A percentile compares a stretch with the other conserved stretches of the same genome.
These are phyloP conservation scores for Drosophila nigritarsus DNA, from an alignment of 2,888 invertebrate species.

Conservation along the genomic window DNA sequence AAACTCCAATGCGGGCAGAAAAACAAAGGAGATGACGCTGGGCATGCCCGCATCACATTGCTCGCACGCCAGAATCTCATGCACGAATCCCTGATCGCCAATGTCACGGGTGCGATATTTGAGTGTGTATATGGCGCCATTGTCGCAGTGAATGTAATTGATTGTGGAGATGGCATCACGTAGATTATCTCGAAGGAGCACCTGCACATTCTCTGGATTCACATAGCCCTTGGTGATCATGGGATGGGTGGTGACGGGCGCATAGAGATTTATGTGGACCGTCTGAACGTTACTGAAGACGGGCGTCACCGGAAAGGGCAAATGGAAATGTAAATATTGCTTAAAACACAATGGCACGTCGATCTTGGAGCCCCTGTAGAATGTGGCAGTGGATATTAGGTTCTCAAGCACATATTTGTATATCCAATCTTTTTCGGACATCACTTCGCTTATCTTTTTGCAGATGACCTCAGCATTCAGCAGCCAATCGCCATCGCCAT, in stretches of 20 bases:
- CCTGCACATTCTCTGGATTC: slow-evolving; percentile 60
- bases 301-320: slow-evolving; percentile 61
- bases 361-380: slow-evolving; percentile 62
- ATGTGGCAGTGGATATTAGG: slow-evolving; percentile 55
- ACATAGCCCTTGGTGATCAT: slow-evolving; percentile 55
- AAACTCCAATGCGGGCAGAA: slow-evolving; percentile 61
- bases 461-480: slow-evolving; percentile 52
- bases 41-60: slow-evolving; percentile 52
- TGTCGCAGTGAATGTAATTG: slow-evolving; percentile 38
- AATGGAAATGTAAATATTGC: slow-evolving; percentile 54
- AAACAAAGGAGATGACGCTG: slow-evolving; percentile 62
- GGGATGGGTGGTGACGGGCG: slow-evolving; percentile 42
- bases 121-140: slow-evolving; percentile 47
- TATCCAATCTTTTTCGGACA: slow-evolving; percentile 58
- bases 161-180: slow-evolving; percentile 47
- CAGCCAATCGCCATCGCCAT: slow-evolving; percentile 51
- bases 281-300: slow-evolving; percentile 62
- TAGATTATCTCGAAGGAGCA: slow-evolving; percentile 58
- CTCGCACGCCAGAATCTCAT: slow-evolving; percentile 63
- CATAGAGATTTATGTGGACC: slow-evolving; percentile 49
- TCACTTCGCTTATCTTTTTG: slow-evolving; percentile 44
- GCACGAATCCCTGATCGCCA: slow-evolving; percentile 66
- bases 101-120: slow-evolving; percentile 63
- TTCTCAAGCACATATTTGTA: slow-evolving; percentile 50
- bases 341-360: slow-evolving; percentile 58